phyloP scores from a whole-genome alignment of 1,140 invertebrate species.

The Bombus fervidus region DNA sequence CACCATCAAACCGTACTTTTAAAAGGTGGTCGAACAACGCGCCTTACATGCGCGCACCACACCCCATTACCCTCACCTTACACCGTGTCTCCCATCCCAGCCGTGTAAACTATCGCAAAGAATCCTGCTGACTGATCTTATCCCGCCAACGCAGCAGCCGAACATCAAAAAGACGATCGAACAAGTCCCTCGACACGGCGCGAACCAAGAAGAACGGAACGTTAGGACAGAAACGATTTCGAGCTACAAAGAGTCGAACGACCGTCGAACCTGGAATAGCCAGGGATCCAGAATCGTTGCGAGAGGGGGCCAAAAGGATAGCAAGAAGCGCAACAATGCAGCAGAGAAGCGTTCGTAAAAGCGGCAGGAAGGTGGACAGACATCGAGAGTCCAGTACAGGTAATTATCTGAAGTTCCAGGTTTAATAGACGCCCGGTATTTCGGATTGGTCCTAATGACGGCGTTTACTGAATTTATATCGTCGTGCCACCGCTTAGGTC shows the following conservation, averaged over 20 bases:
- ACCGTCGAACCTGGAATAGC: not conserved
- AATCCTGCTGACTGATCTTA: not conserved
- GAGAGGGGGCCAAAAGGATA: not conserved
- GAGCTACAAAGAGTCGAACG: not conserved
- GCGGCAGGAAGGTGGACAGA: conserved; percentile 15
- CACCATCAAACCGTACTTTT: not conserved
- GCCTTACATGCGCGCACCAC: not conserved
- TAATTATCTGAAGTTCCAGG: conserved; percentile 80
- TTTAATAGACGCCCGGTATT: conserved; percentile 81
- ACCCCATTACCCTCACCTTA: not conserved
- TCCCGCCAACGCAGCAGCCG: not conserved
- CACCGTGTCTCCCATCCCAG: no score
- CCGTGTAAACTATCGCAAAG: conserved; percentile 33
- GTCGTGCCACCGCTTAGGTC: conserved; percentile 62
- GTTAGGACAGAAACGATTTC: not conserved
- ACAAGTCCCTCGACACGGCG: conserved; percentile 9
- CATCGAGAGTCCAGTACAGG: conserved; percentile 60
- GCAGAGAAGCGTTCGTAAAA: conserved; percentile 49
- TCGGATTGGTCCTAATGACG: conserved; percentile 80
- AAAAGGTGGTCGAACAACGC: not conserved
- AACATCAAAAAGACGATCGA: conserved; percentile 13
- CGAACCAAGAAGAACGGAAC: not conserved
- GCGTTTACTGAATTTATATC: conserved; percentile 81
- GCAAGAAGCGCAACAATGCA: conserved; percentile 75
- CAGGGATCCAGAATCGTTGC: not conserved